Base-by-base conservation (phyloP, 2,113 vertebrate genomes). In the Oryzias curvinotus region DNA sequence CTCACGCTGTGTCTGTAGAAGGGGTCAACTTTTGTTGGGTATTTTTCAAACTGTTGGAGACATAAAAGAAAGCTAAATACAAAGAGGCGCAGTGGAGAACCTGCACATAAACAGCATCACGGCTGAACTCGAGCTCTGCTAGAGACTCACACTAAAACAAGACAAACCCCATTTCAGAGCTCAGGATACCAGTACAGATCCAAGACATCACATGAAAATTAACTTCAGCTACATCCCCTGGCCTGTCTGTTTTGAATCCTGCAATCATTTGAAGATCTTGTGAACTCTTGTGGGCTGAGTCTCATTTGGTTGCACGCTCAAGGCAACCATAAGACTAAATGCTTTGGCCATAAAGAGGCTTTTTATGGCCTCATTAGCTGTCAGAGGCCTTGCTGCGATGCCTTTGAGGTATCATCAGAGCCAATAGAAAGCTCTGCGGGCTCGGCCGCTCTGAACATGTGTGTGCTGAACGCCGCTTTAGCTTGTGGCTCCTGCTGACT, bases 1-100 rank as follows among this genome's bases (percentile, higher is more conserved):
- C 97, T 99, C 93, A 99, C 97, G 90, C 96, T 98, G 95, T 99
- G 97, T 92, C 96, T 94, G 95, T 98, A 99, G 95, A 99, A 98
- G 83, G 96, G 96, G 90, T 99, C 96, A 79, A 99, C 95, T 94
- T 98, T 98, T 89, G 97, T 95, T 87, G 96, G 96, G 89, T 94
- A 99, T 95, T 99, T 99, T 78, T 99, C 97, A 96, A 99, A 98
- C 97, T 98, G 96, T 82, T 56, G 94, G 94, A 95, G 90, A 94
- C 95, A 96, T 87, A 86, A 95, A 93, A 87, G 61, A 85, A 36
- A 77, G 51, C 71, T 84, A 62, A 87, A 73, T 89, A 78, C 88
- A 93, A 91, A 93, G 75, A 65, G 14, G 55, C 1, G 68, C 23
- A 62, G 54, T 52, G 53, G 46, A 71, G 58, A 41, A 65, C 19